Evolutionary conservation across 2,113 vertebrate genomes (phyloP), one percentile per base, ranked within the genome.

Genomic region (Chaenogobius annularis): DNA sequence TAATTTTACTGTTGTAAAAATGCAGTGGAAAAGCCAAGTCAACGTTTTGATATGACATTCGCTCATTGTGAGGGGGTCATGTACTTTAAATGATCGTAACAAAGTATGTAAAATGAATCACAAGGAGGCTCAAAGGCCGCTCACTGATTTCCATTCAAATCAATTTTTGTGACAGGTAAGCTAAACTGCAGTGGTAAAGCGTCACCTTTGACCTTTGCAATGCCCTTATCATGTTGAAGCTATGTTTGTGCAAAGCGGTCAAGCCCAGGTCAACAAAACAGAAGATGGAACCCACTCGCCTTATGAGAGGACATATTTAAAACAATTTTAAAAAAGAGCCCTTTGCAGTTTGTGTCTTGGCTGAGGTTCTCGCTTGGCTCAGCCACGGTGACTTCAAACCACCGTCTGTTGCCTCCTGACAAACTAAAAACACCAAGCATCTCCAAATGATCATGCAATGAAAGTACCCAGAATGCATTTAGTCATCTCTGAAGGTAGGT

Each of bases 351-450:
- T 31, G 66, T 10, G 15, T 74, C 20, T 83, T 85, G 83, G 79
- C 80, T 47, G 40, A 68, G 55, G 35, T 74, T 35, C 52, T 19
- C 8, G 14, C 47, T 26, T 85, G 77, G 63, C 73, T 82, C 56
- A 22, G 59, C 22, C 48, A 67, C 48, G 69, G 62, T 54, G 65
- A 69, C 59, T 47, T 73, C 66, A 75, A 73, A 54, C 44, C 35
- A 74, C 83, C 84, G 86, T 88, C 86, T 90, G 88, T 69, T 84
- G 50, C 66, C 66, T 82, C 75, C 59, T 52, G 50, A 70, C 35
- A 72, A 26, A 31, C 26, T 31, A 31, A 31, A 31, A 31, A 61
- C 58, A 37, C 31, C 15, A 17, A 31, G 14, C 31, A 35, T 62
- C 26, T 17, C 31, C 26, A 62, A 62, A 15, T 35, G 31, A 15